A percentile compares a stretch with the other conserved stretches of the same genome.
Evolutionary conservation across 2,113 vertebrate species (phyloP).

Genomic region (Hippocampus mohnikei): DNA sequence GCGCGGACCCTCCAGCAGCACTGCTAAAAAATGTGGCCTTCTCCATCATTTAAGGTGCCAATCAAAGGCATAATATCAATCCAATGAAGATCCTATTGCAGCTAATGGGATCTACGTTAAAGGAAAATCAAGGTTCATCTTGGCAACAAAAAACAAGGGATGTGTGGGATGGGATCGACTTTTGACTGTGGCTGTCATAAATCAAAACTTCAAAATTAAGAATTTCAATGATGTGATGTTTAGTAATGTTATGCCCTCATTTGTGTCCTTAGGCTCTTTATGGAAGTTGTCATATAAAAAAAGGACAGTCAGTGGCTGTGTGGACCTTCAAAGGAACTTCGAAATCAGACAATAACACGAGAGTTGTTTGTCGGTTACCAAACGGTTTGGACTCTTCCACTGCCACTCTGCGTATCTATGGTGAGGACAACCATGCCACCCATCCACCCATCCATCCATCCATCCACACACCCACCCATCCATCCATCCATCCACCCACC

Average conservation of each 20-base stretch:
- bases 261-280: slow-evolving; percentile 46
- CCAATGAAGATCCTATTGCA: too few relatives aligned
- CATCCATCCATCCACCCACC: neutral
- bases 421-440: slow-evolving; percentile 20
- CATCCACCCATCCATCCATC: neutral
- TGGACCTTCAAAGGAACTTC: slow-evolving; percentile 62
- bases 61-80: too few relatives aligned
- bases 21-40: too few relatives aligned
- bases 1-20: too few relatives aligned
- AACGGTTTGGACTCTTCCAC: neutral
- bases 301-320: slow-evolving; percentile 29
- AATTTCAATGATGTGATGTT: neutral
- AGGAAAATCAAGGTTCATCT: neutral
- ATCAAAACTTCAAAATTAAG: neutral
- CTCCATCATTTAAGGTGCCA: too few relatives aligned
- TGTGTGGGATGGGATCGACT: neutral
- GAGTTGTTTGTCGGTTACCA: slow-evolving; percentile 46
- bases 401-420: slow-evolving; percentile 42
- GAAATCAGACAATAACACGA: slow-evolving; percentile 44
- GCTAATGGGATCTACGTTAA: neutral
- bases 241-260: neutral
- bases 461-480: too few relatives aligned
- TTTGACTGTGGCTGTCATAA: neutral
- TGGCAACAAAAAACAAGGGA: neutral
- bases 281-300: slow-evolving; percentile 46